These are phyloP conservation scores for Vespertilio murinus DNA, from an alignment of 2,797 vertebrate species.

Conservation along the genomic window DNA sequence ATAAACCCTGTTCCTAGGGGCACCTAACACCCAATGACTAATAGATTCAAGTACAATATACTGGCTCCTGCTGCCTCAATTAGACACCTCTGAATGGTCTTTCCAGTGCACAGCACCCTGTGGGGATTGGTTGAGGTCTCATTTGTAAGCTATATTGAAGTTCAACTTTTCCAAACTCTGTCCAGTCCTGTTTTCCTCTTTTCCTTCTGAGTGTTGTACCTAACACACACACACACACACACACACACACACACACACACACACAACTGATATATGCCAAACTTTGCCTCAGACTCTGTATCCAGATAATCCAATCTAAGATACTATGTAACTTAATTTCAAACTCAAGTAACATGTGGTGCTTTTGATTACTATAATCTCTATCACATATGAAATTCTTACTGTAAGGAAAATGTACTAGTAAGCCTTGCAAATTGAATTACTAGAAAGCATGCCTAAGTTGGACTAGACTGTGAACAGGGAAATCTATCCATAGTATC, in stretches of 20 bases:
- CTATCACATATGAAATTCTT: not conserved
- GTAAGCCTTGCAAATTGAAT: not conserved
- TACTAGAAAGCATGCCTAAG: not conserved
- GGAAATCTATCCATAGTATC: not conserved
- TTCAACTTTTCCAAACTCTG: not conserved
- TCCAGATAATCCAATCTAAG: not conserved
- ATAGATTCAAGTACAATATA: not conserved
- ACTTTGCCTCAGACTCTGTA: constrained; percentile 17
- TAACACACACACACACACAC: too few species aligned
- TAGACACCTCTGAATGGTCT: not conserved
- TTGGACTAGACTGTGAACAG: not conserved
- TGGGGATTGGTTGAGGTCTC: not conserved
- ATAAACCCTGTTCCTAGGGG: not conserved
- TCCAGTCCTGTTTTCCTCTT: not conserved
- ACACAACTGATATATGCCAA: not conserved
- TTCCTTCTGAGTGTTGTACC: not conserved
- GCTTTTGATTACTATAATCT: not conserved
- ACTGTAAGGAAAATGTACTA: not conserved
- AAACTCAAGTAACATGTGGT: not conserved
- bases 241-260: too few species aligned
- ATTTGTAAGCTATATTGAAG: not conserved
- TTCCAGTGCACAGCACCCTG: not conserved
- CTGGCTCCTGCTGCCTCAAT: not conserved
- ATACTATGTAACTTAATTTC: not conserved
- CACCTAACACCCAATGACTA: not conserved